Evolutionary conservation across 2,888 invertebrate species (phyloP).

Genomic region (Teinopalpus imperialis): DNA sequence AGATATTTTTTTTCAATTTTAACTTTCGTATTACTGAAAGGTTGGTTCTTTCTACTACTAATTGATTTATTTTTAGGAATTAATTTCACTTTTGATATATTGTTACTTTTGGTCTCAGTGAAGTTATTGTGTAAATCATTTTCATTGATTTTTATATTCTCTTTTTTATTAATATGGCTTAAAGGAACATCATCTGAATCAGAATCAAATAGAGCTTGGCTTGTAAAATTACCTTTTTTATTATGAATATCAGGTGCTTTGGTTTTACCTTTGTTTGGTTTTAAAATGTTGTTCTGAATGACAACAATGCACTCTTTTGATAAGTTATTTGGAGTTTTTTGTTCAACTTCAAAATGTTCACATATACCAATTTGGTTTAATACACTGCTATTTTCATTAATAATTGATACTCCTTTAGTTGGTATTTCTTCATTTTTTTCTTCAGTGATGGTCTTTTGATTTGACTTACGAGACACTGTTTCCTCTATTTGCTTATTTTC

Average conservation of each 20-base stretch:
- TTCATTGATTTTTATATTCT: constrained; percentile 24
- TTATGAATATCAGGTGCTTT: constrained; percentile 17
- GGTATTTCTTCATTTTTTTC: too few relatives aligned
- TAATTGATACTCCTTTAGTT: too few relatives aligned
- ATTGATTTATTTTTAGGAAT: constrained; percentile 7
- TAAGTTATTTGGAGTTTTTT: constrained; percentile 60
- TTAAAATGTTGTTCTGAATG: constrained; percentile 66
- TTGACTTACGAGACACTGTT: not conserved
- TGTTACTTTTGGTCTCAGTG: constrained; percentile 33
- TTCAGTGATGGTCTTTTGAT: not conserved
- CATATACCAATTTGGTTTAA: too few relatives aligned
- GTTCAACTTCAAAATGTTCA: constrained; percentile 34
- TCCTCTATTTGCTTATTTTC: constrained; percentile 4
- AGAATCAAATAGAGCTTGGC: constrained; percentile 56
- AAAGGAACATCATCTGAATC: constrained; percentile 66
- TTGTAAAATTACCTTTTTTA: constrained; percentile 30
- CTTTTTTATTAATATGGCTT: constrained; percentile 45
- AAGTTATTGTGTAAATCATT: constrained; percentile 48
- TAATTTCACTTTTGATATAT: not conserved
- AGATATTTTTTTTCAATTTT: constrained; percentile 24
- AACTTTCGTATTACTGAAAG: not conserved
- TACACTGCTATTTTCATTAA: too few relatives aligned
- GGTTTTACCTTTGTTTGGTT: constrained; percentile 30
- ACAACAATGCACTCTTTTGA: constrained; percentile 72
- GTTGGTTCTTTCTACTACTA: constrained; percentile 4